Evolutionary conservation across 2,113 vertebrate species (phyloP), one percentile per base, ranked within the genome.

Genomic region (Odobenus rosmarus): DNA sequence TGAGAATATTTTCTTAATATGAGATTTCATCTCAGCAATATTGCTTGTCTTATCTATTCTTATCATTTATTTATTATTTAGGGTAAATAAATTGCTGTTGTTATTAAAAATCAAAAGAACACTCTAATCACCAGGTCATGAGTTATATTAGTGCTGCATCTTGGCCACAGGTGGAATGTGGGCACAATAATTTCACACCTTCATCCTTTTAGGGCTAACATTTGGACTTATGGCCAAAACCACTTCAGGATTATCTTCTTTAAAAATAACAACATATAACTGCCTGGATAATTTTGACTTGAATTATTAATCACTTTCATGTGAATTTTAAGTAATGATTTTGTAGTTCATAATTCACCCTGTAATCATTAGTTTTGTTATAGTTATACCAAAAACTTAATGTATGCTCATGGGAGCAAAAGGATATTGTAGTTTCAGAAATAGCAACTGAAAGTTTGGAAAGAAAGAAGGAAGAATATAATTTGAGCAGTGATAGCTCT

Each of bases 241-340:
- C 8, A 36, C 4, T 93, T 95, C n/a, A 51, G 31, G 5, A 95
- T 21, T 28, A 2, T 80, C 16, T 64, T 46, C 21, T 51, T 69
- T 69, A 86, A 84, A 88, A 95, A 91, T 36, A 77, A 51, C 4
- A 71, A 93, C 93, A 6, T 31, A 5, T 55, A 39, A 79, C 8
- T 76, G 5, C 21, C 69, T 8, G 82, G 94, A 69, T 80, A 94
- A 91, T 67, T 88, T 91, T 90, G 74, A 74, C 21, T 87, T 82
- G 19, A 85, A 76, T 93, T 90, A 88, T 64, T 88, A 81, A 62
- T 84, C 31, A 42, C 9, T 55, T 96, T 80, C 39, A 94, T 84
- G 36, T 74, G 28, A 71, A 83, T 96, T 81, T 94, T 88, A 88
- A 97, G 71, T 69, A 92, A 55, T 81, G 94, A 42, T 49, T 86